These are phyloP conservation scores for Sphaeramia orbicularis DNA, from an alignment of 2,797 vertebrate species.

Conservation along the genomic window DNA sequence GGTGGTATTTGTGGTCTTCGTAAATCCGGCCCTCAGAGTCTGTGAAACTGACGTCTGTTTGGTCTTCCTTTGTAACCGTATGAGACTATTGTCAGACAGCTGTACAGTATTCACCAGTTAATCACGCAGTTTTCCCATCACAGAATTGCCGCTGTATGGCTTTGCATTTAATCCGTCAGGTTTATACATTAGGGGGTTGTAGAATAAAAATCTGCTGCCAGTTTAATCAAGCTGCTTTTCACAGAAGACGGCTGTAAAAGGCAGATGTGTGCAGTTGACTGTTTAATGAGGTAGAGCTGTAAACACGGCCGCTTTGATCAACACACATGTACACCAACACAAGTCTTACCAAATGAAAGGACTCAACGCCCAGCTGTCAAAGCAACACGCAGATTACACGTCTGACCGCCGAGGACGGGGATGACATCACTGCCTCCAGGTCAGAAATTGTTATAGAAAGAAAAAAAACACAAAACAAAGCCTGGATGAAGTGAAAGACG, in stretches of 20 bases:
- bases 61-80: neutral
- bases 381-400: neutral
- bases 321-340: neutral
- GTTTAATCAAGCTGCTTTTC: constrained; percentile 29
- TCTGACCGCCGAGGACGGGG: constrained; percentile 14
- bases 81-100: constrained; percentile 3
- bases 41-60: neutral
- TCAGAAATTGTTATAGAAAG: constrained; percentile 36
- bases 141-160: neutral
- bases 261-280: neutral
- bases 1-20: no score
- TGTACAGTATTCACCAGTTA: constrained; percentile 12
- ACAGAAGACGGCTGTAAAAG: neutral
- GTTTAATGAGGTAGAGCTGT: constrained; percentile 16
- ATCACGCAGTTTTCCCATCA: constrained; percentile 6
- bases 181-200: constrained; percentile 12
- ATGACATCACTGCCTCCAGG: constrained; percentile 9
- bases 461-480: neutral
- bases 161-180: constrained; percentile 27
- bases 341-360: constrained; percentile 13
- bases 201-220: no score
- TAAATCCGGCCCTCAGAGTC: no score
- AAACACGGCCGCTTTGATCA: constrained; percentile 25
- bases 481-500: no score
- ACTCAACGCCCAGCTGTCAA: constrained; percentile 18